Conservation (phyloP, 2,113 vertebrate genomes). For the Pica pica region DNA sequence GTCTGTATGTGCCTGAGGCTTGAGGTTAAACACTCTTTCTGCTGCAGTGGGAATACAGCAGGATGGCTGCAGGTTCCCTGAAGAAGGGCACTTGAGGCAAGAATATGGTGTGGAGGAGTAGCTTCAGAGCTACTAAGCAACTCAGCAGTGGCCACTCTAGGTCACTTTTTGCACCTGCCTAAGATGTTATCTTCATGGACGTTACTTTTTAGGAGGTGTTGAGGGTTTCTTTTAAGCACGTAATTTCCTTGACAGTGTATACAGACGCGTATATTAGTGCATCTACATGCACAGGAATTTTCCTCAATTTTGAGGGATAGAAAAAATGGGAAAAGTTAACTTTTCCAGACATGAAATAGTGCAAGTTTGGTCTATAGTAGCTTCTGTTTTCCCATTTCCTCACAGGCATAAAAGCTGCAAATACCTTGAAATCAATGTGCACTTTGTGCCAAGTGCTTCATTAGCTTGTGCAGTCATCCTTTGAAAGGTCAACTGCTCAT, state of each 20-base stretch:
- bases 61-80: neutral
- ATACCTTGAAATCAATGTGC: neutral
- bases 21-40: neutral
- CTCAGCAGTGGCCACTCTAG: neutral
- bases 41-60: neutral
- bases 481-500: neutral
- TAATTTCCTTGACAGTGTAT: neutral
- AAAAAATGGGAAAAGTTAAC: neutral
- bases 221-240: neutral
- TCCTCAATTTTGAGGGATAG: neutral
- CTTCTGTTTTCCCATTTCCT: neutral
- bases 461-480: neutral
- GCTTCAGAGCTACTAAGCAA: neutral
- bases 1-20: neutral
- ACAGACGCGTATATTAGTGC: neutral
- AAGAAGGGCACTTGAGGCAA: neutral
- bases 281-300: neutral
- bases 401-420: neutral
- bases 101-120: neutral
- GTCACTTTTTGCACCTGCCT: neutral
- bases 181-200: neutral
- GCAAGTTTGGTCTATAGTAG: neutral
- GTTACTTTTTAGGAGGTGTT: neutral
- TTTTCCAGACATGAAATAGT: neutral
- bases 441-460: neutral